These are phyloP conservation scores for Phycodurus eques DNA, from an alignment of 2,113 vertebrate species.

Conservation along the genomic window DNA sequence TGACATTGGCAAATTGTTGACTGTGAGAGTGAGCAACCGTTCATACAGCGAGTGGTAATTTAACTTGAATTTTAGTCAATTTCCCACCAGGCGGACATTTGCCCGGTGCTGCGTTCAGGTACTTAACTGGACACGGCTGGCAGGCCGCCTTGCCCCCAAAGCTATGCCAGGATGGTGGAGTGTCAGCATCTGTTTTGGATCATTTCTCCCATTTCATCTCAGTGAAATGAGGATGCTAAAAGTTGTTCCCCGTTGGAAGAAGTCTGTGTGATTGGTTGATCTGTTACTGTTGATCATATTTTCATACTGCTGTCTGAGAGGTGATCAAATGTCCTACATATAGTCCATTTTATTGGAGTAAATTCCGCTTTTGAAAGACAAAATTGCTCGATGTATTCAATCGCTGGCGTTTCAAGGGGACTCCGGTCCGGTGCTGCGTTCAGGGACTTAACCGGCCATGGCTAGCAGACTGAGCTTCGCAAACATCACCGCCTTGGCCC, in stretches of 20 bases:
- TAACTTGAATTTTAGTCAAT: too few relatives aligned
- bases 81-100: too few relatives aligned
- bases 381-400: background rate
- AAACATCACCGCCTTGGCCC: constrained; percentile 84
- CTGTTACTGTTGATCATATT: background rate
- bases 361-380: background rate
- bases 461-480: constrained; percentile 74
- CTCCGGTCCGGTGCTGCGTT: background rate
- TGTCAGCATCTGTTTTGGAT: background rate
- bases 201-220: background rate
- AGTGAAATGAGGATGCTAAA: background rate
- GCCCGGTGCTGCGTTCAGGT: too few relatives aligned
- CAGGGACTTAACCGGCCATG: constrained; percentile 26
- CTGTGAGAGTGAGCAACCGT: too few relatives aligned
- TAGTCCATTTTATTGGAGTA: background rate
- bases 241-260: background rate
- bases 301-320: too few relatives aligned
- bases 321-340: background rate
- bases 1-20: too few relatives aligned
- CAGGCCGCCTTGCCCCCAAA: background rate
- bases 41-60: too few relatives aligned
- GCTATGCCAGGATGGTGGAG: background rate
- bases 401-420: too few relatives aligned
- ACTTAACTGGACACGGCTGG: too few relatives aligned
- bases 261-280: background rate